Conservation (phyloP, 2,888 invertebrate species). For the Cephus spinipes region DNA sequence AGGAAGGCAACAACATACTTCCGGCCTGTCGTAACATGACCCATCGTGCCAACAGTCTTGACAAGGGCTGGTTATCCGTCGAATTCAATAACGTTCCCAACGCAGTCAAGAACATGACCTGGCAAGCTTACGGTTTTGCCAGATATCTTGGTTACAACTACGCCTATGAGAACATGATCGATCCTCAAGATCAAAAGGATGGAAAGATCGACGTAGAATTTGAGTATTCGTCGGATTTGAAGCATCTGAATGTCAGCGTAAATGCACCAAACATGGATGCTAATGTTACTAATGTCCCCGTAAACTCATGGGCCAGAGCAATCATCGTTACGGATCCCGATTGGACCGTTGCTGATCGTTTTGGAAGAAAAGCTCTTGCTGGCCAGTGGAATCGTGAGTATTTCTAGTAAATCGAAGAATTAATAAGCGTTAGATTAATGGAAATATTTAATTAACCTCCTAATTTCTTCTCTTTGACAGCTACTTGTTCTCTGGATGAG, state of each 20-base stretch:
- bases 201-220: constrained; percentile 68
- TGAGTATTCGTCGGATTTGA: constrained; percentile 66
- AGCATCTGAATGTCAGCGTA: constrained; percentile 68
- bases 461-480: constrained; percentile 61
- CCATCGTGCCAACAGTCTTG: constrained; percentile 69
- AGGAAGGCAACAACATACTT: constrained; percentile 71
- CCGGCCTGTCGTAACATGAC: constrained; percentile 72
- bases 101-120: constrained; percentile 65
- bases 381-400: constrained; percentile 72
- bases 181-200: constrained; percentile 55
- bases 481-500: constrained; percentile 74
- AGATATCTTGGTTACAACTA: constrained; percentile 68
- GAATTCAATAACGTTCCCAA: constrained; percentile 69
- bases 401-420: not conserved
- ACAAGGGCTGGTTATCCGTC: constrained; percentile 69
- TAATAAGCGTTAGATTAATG: not conserved
- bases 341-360: constrained; percentile 59
- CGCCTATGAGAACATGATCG: constrained; percentile 68
- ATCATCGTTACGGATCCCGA: constrained; percentile 68
- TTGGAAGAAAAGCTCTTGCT: constrained; percentile 60
- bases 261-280: constrained; percentile 63
- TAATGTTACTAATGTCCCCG: constrained; percentile 66
- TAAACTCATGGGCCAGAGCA: constrained; percentile 62
- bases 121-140: constrained; percentile 66
- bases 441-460: not conserved